Evolutionary conservation across 2,888 invertebrate genomes (phyloP).

Genomic region (Pachliopta kotzebuea): DNA sequence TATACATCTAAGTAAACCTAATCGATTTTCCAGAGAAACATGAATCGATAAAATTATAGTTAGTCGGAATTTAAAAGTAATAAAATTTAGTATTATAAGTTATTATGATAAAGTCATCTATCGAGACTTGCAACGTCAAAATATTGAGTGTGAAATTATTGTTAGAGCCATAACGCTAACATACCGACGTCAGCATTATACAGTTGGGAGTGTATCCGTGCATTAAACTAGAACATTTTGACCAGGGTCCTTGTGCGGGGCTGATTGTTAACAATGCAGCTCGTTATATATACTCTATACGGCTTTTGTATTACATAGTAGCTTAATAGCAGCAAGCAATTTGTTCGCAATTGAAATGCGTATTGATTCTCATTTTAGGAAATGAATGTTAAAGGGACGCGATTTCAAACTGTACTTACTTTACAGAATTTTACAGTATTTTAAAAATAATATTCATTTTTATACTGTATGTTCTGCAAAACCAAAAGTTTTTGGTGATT

Average conservation of each 20-base stretch:
- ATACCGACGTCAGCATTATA: slow-evolving; percentile 10
- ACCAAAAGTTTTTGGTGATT: no score
- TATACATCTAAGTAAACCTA: no score
- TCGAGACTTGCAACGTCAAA: slow-evolving; percentile 6
- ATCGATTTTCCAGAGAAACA: no score
- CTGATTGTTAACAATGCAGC: slow-evolving; percentile 24
- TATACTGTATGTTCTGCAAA: no score
- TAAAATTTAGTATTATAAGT: no score
- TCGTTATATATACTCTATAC: slow-evolving; percentile 3
- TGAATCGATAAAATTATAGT: no score
- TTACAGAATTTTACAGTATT: no score
- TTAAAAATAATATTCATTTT: no score
- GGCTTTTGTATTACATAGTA: slow-evolving; percentile 1
- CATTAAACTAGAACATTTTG: slow-evolving; percentile 29
- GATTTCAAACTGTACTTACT: no score
- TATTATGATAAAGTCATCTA: not conserved
- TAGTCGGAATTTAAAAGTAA: no score
- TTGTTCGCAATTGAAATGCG: slow-evolving; percentile 18
- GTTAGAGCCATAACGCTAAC: slow-evolving; percentile 7
- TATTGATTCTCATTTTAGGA: slow-evolving; percentile 8
- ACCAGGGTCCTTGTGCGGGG: slow-evolving; percentile 6
- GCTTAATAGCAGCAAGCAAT: slow-evolving; percentile 6
- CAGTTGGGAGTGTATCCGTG: slow-evolving; percentile 21
- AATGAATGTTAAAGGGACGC: no score
- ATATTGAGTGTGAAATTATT: slow-evolving; percentile 11